These are phyloP conservation scores for Drusus annulatus DNA, from an alignment of 1,140 invertebrate species.

Conservation along the genomic window DNA sequence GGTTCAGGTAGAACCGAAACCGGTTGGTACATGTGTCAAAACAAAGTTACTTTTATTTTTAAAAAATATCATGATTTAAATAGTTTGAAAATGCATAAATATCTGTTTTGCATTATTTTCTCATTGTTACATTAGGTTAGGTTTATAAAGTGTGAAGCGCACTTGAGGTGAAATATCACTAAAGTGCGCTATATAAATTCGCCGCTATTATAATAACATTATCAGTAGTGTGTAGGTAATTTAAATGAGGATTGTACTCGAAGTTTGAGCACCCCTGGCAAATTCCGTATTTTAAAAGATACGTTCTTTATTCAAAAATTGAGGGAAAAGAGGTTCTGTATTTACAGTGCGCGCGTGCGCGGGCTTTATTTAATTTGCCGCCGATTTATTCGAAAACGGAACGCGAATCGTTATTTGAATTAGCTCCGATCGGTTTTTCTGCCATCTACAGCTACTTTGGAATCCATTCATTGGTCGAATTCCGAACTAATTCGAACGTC, in stretches of 20 bases:
- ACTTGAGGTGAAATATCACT: too few species aligned
- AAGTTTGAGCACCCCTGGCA: slow-evolving; percentile 10
- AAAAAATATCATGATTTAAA: too few species aligned
- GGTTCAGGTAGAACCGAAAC: too few species aligned
- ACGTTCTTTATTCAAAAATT: slow-evolving; percentile 45
- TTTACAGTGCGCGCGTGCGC: slow-evolving; percentile 47
- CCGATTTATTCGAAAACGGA: slow-evolving; percentile 42
- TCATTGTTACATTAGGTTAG: too few species aligned
- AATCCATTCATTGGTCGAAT: slow-evolving; percentile 28
- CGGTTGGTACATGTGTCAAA: too few species aligned
- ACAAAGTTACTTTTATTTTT: too few species aligned
- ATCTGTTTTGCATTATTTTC: too few species aligned
- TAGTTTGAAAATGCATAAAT: too few species aligned
- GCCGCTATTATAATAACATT: too few species aligned
- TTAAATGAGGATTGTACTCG: neutral
- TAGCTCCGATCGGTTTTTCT: slow-evolving; percentile 45
- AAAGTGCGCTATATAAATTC: too few species aligned
- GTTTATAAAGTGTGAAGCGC: too few species aligned
- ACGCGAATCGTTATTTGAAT: slow-evolving; percentile 45
- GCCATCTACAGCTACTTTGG: neutral
- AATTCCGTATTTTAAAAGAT: slow-evolving; percentile 39
- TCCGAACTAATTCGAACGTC: slow-evolving; percentile 30
- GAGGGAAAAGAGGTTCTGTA: slow-evolving; percentile 36
- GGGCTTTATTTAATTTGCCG: slow-evolving; percentile 46
- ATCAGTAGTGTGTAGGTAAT: too few species aligned